These are phyloP conservation scores for Hylomyscus alleni DNA, from an alignment of 2,797 vertebrate species.

Conservation along the genomic window DNA sequence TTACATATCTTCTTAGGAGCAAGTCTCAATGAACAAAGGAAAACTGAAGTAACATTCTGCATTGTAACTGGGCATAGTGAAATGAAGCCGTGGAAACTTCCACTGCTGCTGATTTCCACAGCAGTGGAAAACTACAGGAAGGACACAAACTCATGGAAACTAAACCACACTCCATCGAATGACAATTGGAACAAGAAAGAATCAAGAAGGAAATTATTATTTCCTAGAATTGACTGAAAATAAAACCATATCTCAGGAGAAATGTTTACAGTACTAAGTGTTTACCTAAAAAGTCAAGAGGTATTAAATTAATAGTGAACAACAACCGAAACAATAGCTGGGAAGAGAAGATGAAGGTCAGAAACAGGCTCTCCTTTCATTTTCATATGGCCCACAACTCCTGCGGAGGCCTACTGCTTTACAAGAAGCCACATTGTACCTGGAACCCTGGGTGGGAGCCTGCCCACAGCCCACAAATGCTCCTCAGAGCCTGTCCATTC, in stretches of 20 bases:
- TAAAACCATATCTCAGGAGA: neutral
- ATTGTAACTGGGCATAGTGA: neutral
- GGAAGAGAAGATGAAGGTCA: neutral
- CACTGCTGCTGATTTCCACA: neutral
- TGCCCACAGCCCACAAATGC: neutral
- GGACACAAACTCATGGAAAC: neutral
- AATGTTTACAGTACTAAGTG: neutral
- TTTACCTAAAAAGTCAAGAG: neutral
- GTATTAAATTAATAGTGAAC: neutral
- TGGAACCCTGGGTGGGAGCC: neutral
- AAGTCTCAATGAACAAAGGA: neutral
- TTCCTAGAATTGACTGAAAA: neutral
- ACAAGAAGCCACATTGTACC: neutral
- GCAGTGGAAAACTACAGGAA: neutral
- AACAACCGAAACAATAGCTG: neutral
- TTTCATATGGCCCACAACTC: neutral
- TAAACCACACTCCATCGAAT: neutral
- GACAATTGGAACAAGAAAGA: neutral
- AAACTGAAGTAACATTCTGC: neutral
- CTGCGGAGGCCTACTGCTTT: neutral
- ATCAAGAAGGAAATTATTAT: neutral
- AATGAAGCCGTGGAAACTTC: neutral
- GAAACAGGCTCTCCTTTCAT: neutral
- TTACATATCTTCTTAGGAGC: neutral
- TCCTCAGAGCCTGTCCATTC: neutral